A percentile compares a stretch with the other conserved stretches of the same genome.
phyloP scores from a whole-genome alignment of 64 coral and sea anemone genomes.

The Porites australiensis region DNA sequence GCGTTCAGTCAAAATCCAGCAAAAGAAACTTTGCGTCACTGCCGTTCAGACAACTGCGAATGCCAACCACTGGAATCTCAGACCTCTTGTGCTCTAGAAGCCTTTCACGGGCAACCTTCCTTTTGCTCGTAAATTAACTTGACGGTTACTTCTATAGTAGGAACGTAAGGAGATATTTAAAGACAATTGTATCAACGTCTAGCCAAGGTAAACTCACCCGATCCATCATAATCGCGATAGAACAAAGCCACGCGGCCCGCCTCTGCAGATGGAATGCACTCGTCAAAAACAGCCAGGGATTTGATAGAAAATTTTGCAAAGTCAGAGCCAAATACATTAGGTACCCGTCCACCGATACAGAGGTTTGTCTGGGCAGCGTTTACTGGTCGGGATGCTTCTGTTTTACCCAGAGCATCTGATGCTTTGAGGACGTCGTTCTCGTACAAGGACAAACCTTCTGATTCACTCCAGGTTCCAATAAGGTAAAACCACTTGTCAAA shows the following conservation, averaged over 20 bases:
- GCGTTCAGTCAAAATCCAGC: too few species aligned
- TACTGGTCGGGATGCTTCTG: constrained; percentile 16
- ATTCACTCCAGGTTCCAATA: constrained; percentile 68
- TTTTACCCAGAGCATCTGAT: constrained; percentile 34
- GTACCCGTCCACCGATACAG: constrained; percentile 76
- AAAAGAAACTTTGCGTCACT: too few species aligned
- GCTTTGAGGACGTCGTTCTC: constrained; percentile 54
- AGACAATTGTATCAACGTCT: background rate
- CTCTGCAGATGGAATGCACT: constrained; percentile 62
- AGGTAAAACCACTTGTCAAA: constrained; percentile 72
- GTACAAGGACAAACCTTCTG: constrained; percentile 80
- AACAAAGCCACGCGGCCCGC: constrained; percentile 40
- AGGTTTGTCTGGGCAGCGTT: constrained; percentile 79
- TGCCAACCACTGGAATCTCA: too few species aligned
- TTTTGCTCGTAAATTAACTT: too few species aligned
- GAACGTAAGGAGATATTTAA: background rate
- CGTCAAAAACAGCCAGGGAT: constrained; percentile 83
- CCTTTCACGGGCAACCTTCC: too few species aligned
- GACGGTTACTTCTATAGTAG: too few species aligned
- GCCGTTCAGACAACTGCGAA: too few species aligned
- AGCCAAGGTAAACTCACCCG: background rate
- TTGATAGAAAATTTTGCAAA: constrained; percentile 81
- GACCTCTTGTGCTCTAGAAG: too few species aligned
- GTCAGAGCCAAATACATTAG: constrained; percentile 65
- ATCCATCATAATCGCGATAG: constrained; percentile 47